Conservation (phyloP, 2,888 invertebrate genomes). For the Villa cingulata region DNA sequence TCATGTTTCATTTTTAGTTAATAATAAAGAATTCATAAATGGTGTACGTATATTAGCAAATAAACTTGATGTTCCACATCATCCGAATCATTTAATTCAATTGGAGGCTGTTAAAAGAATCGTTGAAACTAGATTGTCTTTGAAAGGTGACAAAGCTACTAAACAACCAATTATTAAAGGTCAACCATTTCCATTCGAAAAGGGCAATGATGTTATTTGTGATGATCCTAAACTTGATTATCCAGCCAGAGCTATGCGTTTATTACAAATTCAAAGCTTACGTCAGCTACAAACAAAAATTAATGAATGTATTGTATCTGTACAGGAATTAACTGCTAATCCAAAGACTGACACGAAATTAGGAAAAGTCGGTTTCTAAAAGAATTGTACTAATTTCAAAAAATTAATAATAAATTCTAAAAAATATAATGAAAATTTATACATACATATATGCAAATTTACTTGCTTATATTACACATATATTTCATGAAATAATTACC, state of each 20-base stretch:
- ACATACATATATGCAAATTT: too few relatives aligned
- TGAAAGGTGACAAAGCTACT: slow-evolving; percentile 40
- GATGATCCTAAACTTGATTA: slow-evolving; percentile 51
- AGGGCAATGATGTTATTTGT: slow-evolving; percentile 49
- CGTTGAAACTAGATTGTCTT: slow-evolving; percentile 44
- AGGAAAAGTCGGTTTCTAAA: slow-evolving; percentile 73
- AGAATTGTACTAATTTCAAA: too few relatives aligned
- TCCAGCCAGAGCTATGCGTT: slow-evolving; percentile 61
- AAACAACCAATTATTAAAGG: slow-evolving; percentile 33
- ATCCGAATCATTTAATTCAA: slow-evolving; percentile 65
- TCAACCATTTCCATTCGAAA: slow-evolving; percentile 55
- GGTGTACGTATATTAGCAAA: slow-evolving; percentile 70
- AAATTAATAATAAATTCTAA: too few relatives aligned
- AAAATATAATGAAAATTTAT: too few relatives aligned
- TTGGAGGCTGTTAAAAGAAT: slow-evolving; percentile 54
- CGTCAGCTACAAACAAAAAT: slow-evolving; percentile 71
- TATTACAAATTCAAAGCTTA: slow-evolving; percentile 48
- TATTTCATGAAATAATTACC: too few relatives aligned
- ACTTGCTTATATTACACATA: too few relatives aligned
- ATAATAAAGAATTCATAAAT: slow-evolving; percentile 64
- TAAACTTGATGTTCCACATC: slow-evolving; percentile 63
- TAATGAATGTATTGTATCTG: slow-evolving; percentile 85
- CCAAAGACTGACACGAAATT: slow-evolving; percentile 91
- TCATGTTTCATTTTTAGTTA: slow-evolving; percentile 50
- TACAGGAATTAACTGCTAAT: slow-evolving; percentile 87